Evolutionary conservation across 2,113 vertebrate genomes (phyloP).

Genomic region (Rhinogobius similis): DNA sequence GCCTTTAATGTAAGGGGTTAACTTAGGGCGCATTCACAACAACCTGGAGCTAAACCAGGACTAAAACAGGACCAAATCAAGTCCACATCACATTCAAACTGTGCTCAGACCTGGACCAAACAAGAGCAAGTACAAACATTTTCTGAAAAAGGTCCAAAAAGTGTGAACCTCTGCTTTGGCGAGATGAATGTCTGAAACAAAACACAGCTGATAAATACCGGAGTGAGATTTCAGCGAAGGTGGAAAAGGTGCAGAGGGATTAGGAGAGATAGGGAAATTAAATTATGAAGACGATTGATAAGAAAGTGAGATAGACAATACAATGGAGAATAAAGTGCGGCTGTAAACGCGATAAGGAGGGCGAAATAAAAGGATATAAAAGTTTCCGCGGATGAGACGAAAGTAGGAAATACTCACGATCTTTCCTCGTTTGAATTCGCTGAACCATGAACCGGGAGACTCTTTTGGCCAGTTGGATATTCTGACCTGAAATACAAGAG

Average conservation of each 20-base stretch:
- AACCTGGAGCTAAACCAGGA: too few species aligned
- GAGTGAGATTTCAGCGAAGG: not conserved
- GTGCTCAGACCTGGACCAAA: too few species aligned
- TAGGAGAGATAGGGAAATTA: not conserved
- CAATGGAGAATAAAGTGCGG: not conserved
- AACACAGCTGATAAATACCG: not conserved
- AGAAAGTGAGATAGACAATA: not conserved
- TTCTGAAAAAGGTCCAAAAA: not conserved
- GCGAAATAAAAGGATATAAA: constrained; percentile 21
- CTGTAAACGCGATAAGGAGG: constrained; percentile 22
- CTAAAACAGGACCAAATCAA: too few species aligned
- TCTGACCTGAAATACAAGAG: constrained; percentile 79
- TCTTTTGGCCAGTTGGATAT: constrained; percentile 98
- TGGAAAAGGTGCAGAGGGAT: not conserved
- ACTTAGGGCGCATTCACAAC: too few species aligned
- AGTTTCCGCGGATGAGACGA: constrained; percentile 14
- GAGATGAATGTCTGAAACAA: not conserved
- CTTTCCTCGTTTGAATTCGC: constrained; percentile 98
- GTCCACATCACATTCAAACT: too few species aligned
- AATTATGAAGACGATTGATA: not conserved
- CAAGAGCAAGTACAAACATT: not conserved
- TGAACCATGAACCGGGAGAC: constrained; percentile 94
- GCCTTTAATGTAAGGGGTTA: too few species aligned
- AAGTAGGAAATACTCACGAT: constrained; percentile 82
- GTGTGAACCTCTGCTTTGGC: not conserved